These are phyloP conservation scores for Tipula vernalis DNA, from an alignment of 2,888 invertebrate genomes.

Conservation along the genomic window DNA sequence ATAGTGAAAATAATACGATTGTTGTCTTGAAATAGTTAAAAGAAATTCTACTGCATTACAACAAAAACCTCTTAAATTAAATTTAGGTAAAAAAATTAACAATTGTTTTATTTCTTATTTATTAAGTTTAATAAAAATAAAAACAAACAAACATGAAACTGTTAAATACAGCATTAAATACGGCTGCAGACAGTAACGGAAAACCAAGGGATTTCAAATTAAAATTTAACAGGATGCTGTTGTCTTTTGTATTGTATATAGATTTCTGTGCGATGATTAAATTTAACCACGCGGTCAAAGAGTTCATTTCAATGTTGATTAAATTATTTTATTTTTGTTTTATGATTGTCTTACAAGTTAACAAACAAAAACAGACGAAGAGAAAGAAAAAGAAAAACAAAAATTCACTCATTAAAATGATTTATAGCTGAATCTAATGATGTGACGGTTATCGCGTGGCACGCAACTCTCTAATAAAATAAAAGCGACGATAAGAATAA, in stretches of 20 bases:
- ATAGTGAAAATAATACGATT: not conserved
- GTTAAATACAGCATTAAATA: not conserved
- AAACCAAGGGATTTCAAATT: not conserved
- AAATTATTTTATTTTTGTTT: not conserved
- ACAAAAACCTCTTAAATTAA: not conserved
- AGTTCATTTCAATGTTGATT: not conserved
- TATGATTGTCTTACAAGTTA: not conserved
- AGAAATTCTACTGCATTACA: not conserved
- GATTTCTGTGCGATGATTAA: not conserved
- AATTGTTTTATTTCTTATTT: not conserved
- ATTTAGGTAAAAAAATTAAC: not conserved
- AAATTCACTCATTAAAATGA: conserved; percentile 6
- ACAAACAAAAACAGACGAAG: not conserved
- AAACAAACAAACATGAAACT: not conserved
- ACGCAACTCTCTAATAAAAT: conserved; percentile 6
- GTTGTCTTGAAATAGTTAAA: not conserved
- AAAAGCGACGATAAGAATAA: not conserved
- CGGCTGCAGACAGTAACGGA: not conserved
- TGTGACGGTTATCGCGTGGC: conserved; percentile 8
- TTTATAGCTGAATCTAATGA: not conserved
- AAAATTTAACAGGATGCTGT: no score
- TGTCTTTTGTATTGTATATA: not conserved
- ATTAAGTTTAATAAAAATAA: not conserved
- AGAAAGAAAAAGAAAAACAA: not conserved
- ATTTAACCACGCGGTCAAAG: not conserved